These are phyloP conservation scores for Alviniconcha marisindica DNA, from an alignment of 1,140 invertebrate species.

Conservation along the genomic window DNA sequence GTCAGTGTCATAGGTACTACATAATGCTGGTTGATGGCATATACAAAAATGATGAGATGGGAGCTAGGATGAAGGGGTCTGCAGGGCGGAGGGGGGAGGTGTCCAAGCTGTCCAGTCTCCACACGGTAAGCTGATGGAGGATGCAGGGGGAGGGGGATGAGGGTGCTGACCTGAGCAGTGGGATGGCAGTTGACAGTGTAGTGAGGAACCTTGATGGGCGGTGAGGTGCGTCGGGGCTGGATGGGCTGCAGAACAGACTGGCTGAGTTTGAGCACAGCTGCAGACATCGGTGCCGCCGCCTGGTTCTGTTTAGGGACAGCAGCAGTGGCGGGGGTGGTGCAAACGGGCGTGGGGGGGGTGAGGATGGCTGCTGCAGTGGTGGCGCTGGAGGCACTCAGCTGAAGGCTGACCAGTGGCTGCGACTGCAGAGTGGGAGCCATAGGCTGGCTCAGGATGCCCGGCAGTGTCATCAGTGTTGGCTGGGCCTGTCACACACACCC, in stretches of 20 bases:
- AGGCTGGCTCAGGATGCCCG: constrained; percentile 24
- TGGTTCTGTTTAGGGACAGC: not conserved
- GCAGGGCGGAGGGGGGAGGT: no score
- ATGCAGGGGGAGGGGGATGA: not conserved
- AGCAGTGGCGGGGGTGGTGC: not conserved
- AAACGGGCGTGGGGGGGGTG: not conserved
- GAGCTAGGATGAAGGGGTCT: no score
- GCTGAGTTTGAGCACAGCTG: not conserved
- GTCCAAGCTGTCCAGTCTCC: not conserved
- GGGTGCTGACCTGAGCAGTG: not conserved
- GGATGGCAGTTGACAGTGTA: constrained; percentile 43
- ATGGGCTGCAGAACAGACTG: constrained; percentile 10
- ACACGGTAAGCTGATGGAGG: not conserved
- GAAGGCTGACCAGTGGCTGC: not conserved
- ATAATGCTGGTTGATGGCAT: no score
- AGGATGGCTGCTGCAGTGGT: constrained; percentile 11
- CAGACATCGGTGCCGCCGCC: not conserved
- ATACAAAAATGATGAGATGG: no score
- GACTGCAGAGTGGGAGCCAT: not conserved
- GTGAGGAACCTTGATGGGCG: constrained; percentile 56
- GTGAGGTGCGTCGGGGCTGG: constrained; percentile 39
- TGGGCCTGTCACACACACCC: constrained; percentile 15
- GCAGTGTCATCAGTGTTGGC: constrained; percentile 20
- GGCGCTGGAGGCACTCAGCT: not conserved
- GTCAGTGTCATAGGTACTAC: no score